These are phyloP conservation scores for Alcis repandata DNA, from an alignment of 2,888 invertebrate genomes.

Conservation along the genomic window DNA sequence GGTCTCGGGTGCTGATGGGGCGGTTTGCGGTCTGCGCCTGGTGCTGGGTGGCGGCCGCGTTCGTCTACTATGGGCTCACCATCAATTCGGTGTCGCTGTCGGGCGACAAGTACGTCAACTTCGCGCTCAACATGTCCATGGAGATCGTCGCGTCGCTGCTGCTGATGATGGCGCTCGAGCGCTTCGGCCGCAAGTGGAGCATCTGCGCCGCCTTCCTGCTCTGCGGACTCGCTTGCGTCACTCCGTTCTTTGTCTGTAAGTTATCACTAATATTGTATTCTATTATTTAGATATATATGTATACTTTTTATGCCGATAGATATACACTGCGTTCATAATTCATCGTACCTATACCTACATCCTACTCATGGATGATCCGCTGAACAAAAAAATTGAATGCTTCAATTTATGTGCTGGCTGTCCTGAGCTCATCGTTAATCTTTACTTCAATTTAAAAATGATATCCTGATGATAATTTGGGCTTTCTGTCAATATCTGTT, in stretches of 20 bases:
- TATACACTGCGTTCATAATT: no score
- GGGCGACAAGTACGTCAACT: constrained; percentile 92
- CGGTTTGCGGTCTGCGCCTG: constrained; percentile 69
- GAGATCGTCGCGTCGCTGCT: constrained; percentile 79
- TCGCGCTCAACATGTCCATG: constrained; percentile 84
- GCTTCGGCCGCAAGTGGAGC: constrained; percentile 73
- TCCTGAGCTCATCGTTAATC: no score
- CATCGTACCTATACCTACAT: no score
- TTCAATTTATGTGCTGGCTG: no score
- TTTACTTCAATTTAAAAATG: no score
- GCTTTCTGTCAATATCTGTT: neutral
- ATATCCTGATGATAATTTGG: no score
- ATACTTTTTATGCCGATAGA: no score
- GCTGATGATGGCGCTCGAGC: constrained; percentile 78
- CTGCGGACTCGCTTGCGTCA: constrained; percentile 72
- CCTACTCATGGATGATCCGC: no score
- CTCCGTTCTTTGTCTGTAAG: constrained; percentile 72
- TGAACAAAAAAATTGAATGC: no score
- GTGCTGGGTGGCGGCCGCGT: constrained; percentile 91
- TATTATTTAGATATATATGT: no score
- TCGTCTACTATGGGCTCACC: constrained; percentile 93
- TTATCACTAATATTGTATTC: constrained; percentile 11
- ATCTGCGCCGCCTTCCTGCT: constrained; percentile 71
- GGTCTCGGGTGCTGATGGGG: constrained; percentile 65
- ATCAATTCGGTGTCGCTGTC: constrained; percentile 91